A percentile compares a stretch with the other conserved stretches of the same genome.
phyloP scores from a whole-genome alignment of 1,140 invertebrate genomes.

The Cotesia vestalis region DNA sequence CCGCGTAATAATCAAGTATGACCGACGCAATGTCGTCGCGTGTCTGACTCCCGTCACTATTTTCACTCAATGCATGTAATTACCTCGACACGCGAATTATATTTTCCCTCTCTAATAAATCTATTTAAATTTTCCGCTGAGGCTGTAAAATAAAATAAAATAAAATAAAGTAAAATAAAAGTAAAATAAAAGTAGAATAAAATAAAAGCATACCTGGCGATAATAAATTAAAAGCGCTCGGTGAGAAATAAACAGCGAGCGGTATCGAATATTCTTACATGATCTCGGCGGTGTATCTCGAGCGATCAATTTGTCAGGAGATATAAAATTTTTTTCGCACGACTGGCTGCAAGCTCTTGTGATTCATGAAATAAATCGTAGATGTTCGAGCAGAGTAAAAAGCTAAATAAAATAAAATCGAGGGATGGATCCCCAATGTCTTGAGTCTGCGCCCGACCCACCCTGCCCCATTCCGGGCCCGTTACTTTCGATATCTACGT shows the following conservation, averaged over 20 bases:
- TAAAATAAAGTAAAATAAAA: too few relatives aligned
- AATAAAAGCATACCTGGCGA: too few relatives aligned
- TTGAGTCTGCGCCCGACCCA: neutral
- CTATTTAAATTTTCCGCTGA: too few relatives aligned
- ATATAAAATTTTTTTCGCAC: constrained; percentile 19
- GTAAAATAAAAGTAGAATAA: too few relatives aligned
- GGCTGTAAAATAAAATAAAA: too few relatives aligned
- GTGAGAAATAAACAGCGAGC: too few relatives aligned
- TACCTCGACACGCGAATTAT: too few relatives aligned
- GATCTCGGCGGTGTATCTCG: constrained; percentile 1
- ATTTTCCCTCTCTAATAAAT: too few relatives aligned
- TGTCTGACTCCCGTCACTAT: constrained; percentile 10
- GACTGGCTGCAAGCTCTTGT: constrained; percentile 9
- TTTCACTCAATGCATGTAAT: neutral
- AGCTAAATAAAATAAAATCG: constrained; percentile 8
- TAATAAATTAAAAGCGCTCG: too few relatives aligned
- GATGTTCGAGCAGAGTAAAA: neutral
- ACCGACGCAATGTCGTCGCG: constrained; percentile 21
- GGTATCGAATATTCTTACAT: neutral
- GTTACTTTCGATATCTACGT: constrained; percentile 16
- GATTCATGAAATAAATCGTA: constrained; percentile 24
- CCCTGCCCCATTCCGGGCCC: too few relatives aligned
- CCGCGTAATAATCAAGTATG: constrained; percentile 39
- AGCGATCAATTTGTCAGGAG: constrained; percentile 19
- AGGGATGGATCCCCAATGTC: neutral